Evolutionary conservation across 1,140 invertebrate genomes (phyloP).

Genomic region (Ridgeia piscesae): DNA sequence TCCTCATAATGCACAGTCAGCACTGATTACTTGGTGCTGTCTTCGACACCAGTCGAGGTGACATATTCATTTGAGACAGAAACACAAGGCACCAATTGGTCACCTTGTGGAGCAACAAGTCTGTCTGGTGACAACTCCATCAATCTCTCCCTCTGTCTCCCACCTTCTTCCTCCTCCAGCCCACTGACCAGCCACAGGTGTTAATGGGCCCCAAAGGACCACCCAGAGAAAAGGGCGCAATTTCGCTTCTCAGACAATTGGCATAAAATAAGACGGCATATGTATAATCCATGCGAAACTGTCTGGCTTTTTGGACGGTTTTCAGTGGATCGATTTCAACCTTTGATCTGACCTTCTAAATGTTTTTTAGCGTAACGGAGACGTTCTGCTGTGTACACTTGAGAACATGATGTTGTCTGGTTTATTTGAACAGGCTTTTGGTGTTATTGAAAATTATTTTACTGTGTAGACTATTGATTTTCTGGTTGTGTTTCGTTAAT

Average conservation of each 20-base stretch:
- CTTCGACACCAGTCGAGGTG: not conserved
- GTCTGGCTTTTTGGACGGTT: not conserved
- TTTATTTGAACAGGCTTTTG: not conserved
- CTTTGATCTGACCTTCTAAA: not conserved
- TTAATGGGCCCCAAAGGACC: not conserved
- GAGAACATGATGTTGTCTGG: not conserved
- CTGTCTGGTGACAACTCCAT: not conserved
- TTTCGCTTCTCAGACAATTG: not conserved
- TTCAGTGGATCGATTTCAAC: not conserved
- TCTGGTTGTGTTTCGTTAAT: not conserved
- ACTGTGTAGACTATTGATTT: not conserved
- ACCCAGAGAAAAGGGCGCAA: not conserved
- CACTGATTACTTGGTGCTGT: not conserved
- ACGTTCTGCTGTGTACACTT: not conserved
- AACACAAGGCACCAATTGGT: not conserved
- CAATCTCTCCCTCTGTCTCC: not conserved
- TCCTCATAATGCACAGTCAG: not conserved
- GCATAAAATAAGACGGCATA: not conserved
- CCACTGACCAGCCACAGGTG: not conserved
- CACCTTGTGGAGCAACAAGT: not conserved
- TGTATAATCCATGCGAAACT: not conserved
- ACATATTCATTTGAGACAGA: not conserved
- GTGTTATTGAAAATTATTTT: not conserved
- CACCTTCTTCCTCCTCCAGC: not conserved
- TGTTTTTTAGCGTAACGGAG: not conserved